These are phyloP conservation scores for Xestobium rufovillosum DNA, from an alignment of 2,888 invertebrate genomes.

Conservation along the genomic window DNA sequence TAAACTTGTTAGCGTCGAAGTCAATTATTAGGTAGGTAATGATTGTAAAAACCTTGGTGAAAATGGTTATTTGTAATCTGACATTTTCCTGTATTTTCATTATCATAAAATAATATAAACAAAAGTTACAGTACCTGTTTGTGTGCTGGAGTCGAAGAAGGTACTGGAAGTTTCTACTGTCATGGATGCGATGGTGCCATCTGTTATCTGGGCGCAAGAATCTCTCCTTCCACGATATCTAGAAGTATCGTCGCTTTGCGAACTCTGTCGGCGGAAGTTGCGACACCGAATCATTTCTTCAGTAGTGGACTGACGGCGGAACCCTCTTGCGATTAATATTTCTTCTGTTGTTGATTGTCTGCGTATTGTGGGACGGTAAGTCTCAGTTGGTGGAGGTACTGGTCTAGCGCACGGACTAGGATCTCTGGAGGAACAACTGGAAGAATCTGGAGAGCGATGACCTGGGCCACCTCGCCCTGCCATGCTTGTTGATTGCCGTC, in stretches of 20 bases:
- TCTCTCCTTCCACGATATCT: slow-evolving; percentile 68
- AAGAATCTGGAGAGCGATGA: slow-evolving; percentile 60
- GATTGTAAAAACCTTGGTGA: too few relatives aligned
- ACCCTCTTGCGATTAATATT: slow-evolving; percentile 82
- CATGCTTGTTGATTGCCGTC: slow-evolving; percentile 75
- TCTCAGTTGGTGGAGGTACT: slow-evolving; percentile 43
- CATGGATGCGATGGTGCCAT: slow-evolving; percentile 88
- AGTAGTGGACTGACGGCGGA: slow-evolving; percentile 82
- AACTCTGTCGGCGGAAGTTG: slow-evolving; percentile 84
- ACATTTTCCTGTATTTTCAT: too few relatives aligned
- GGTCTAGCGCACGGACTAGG: slow-evolving; percentile 71
- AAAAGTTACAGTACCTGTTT: too few relatives aligned
- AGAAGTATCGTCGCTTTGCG: slow-evolving; percentile 77
- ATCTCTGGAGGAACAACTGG: slow-evolving; percentile 76
- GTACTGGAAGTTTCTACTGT: slow-evolving; percentile 89
- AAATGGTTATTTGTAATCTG: too few relatives aligned
- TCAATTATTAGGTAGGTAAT: too few relatives aligned
- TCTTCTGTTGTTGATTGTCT: slow-evolving; percentile 88
- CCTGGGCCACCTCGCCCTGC: slow-evolving; percentile 44
- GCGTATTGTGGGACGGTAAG: slow-evolving; percentile 66
- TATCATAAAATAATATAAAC: too few relatives aligned
- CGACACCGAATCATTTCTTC: slow-evolving; percentile 90
- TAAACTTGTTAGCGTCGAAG: too few relatives aligned
- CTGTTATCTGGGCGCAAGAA: slow-evolving; percentile 83
- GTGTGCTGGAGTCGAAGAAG: slow-evolving; percentile 87